Evolutionary conservation across 2,888 invertebrate species (phyloP), one percentile per base, ranked within the genome.

Genomic region (Pristionchus mayeri): DNA sequence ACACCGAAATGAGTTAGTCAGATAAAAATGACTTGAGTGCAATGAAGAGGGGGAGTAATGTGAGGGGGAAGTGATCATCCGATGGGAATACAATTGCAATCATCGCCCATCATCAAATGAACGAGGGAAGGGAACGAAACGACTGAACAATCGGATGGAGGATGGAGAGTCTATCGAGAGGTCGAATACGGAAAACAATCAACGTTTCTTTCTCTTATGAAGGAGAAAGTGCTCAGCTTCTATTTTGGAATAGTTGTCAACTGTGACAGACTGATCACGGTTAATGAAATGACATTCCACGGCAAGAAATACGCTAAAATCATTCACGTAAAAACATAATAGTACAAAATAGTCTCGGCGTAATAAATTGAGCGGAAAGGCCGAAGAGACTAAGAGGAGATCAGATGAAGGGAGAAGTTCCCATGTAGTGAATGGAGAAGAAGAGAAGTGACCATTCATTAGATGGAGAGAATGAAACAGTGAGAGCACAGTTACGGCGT

Each of bases 51-150:
- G 34, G 60, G 18, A 30, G 60, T 24, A 63, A 63, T 18, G 60
- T 63, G 60, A 24, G 13, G 18, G 60, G 60, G 34, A 63, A 30
- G 60, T 63, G 60, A 63, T 63, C 30, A 63, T 27, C 60, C 60
- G 60, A 63, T 63, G 30, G 60, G 60, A 63, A 63, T 63, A 63
- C 60, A 63, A 63, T 63, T 54, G 54, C 16, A 13, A 63, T 18
- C 16, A 27, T 60, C 3, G 27, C 0, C 60, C 30, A 63, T 63
- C 54, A 54, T 4, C 9, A 7, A 24, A 54, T 63, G 60, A 63
- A 63, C 18, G 60, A 63, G 18, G 13, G 9, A 9, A 63, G 60
- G 24, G 60, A 63, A n/a, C 27, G 13, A 54, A 9, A 30, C 60
- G 34, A 63, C 60, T 63, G 60, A 63, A 63, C 60, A 18, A 63